Conservation (phyloP, 2,113 vertebrate species). For the Malurus alboscapulatus region DNA sequence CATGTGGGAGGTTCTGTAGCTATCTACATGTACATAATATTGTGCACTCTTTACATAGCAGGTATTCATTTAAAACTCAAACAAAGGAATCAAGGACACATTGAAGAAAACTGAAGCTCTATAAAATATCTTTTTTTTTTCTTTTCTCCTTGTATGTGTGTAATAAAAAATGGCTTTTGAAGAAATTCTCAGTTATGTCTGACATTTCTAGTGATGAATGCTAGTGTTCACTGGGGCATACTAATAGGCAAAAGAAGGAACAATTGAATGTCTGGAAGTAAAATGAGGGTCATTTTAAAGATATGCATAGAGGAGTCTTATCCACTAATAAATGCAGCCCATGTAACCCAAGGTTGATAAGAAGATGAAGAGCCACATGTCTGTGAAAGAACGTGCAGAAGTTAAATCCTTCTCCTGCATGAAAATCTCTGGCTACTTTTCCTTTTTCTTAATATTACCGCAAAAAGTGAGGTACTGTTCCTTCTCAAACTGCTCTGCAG, state of each 20-base stretch:
- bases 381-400: background rate
- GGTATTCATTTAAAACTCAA: background rate
- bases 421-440: background rate
- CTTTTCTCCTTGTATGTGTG: background rate
- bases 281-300: constrained; percentile 61
- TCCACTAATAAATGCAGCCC: constrained; percentile 40
- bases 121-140: background rate
- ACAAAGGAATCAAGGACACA: constrained; percentile 15
- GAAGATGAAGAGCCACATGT: background rate
- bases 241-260: constrained; percentile 68
- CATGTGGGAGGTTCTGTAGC: background rate
- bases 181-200: constrained; percentile 30
- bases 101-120: background rate
- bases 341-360: background rate
- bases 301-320: constrained; percentile 35
- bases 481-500: background rate
- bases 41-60: background rate
- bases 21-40: background rate
- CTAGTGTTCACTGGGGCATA: constrained; percentile 36
- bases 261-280: constrained; percentile 52
- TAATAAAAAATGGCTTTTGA: constrained; percentile 40
- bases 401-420: background rate
- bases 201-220: constrained; percentile 69
- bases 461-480: background rate
- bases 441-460: background rate